Evolutionary conservation across 2,113 vertebrate species (phyloP).

Genomic region (Takifugu flavidus): DNA sequence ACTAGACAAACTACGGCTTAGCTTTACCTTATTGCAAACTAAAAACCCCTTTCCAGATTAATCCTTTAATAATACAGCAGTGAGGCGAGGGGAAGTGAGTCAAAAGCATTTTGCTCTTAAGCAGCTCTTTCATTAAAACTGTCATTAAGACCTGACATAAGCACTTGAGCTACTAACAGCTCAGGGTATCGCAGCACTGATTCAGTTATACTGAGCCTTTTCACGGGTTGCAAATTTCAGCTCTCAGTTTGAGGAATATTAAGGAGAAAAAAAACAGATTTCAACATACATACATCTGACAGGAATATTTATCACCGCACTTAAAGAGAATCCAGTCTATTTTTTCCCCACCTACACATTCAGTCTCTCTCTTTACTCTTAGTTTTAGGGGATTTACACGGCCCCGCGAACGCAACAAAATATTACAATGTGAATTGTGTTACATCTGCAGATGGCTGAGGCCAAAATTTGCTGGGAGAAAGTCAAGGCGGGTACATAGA

Average conservation of each 20-base stretch:
- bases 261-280: background rate
- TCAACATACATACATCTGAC: background rate
- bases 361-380: too few species aligned
- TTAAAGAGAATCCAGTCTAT: too few species aligned
- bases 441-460: too few species aligned
- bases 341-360: too few species aligned
- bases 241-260: background rate
- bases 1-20: background rate
- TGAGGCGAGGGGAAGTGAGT: background rate
- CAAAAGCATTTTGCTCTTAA: conserved; percentile 6
- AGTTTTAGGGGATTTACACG: too few species aligned
- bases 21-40: background rate
- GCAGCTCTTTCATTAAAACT: conserved; percentile 32
- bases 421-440: too few species aligned
- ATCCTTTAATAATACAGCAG: conserved; percentile 1
- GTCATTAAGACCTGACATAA: conserved; percentile 25
- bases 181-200: conserved; percentile 18
- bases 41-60: background rate
- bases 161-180: conserved; percentile 32
- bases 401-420: too few species aligned
- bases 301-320: too few species aligned
- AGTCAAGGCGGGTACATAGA: too few species aligned
- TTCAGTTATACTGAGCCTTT: conserved; percentile 19
- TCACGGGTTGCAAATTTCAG: conserved; percentile 11
- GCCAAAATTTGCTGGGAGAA: too few species aligned